phyloP scores from a whole-genome alignment of 2,888 invertebrate species.

The Caradrina clavipalpis region DNA sequence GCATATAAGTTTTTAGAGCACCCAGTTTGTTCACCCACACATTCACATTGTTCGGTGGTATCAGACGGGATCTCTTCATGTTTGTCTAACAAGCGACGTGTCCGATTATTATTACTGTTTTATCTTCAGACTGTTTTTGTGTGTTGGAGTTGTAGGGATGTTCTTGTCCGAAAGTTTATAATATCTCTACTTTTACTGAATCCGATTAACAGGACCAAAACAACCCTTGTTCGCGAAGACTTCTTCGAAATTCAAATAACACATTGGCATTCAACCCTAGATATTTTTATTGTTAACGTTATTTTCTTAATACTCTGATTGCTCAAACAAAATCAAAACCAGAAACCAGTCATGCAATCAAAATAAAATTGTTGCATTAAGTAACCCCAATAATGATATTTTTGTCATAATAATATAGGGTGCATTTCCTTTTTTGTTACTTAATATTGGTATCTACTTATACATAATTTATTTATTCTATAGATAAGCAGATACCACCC shows the following conservation, averaged over 20 bases:
- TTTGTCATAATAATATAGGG: slow-evolving; percentile 36
- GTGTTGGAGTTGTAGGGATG: slow-evolving; percentile 71
- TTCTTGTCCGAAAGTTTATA: slow-evolving; percentile 1
- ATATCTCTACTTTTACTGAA: background rate
- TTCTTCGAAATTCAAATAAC: background rate
- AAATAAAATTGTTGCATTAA: slow-evolving; percentile 38
- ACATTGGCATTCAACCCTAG: background rate
- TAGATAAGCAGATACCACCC: slow-evolving; percentile 49
- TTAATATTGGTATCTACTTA: slow-evolving; percentile 11
- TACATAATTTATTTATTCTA: slow-evolving; percentile 37
- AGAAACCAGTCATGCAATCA: slow-evolving; percentile 47
- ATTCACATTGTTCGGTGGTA: slow-evolving; percentile 84
- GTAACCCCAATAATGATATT: slow-evolving; percentile 43
- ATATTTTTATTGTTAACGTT: background rate
- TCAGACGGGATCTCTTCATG: slow-evolving; percentile 85
- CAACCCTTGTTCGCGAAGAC: too few relatives aligned
- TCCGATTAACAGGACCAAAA: background rate
- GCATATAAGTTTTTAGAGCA: slow-evolving; percentile 70
- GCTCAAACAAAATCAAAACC: slow-evolving; percentile 42
- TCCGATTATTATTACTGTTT: slow-evolving; percentile 88
- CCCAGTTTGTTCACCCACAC: slow-evolving; percentile 84
- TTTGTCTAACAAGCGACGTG: slow-evolving; percentile 90
- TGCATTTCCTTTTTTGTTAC: slow-evolving; percentile 38
- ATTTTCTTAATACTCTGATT: slow-evolving; percentile 20
- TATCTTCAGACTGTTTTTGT: slow-evolving; percentile 73